Percentiles rank a stretch among this genome's conserved stretches.
These are phyloP conservation scores for Megaleporinus macrocephalus DNA, from an alignment of 2,113 vertebrate species.

Conservation along the genomic window DNA sequence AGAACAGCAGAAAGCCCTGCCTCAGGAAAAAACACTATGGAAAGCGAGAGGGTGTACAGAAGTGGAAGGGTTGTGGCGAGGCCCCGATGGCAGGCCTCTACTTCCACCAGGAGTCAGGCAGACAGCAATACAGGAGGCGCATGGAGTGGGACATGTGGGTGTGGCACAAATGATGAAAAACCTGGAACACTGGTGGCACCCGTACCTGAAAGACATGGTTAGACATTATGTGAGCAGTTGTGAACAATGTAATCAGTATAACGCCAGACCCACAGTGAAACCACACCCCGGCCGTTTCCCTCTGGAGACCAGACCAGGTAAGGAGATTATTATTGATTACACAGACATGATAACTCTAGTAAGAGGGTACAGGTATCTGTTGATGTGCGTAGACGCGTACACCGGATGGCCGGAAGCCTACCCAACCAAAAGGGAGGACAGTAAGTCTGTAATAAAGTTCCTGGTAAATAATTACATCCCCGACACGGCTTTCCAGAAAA, in stretches of 20 bases:
- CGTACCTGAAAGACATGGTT: background rate
- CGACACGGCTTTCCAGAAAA: background rate
- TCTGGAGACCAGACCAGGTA: too few relatives aligned
- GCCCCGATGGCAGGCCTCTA: background rate
- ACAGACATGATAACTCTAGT: too few relatives aligned
- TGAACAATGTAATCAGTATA: too few relatives aligned
- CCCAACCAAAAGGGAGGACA: background rate
- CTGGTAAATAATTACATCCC: background rate
- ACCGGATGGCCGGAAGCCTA: background rate
- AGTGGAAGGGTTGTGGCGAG: too few relatives aligned
- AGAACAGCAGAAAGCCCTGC: too few relatives aligned
- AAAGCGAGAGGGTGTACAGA: too few relatives aligned
- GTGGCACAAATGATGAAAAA: background rate
- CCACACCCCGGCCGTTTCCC: too few relatives aligned
- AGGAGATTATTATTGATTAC: background rate
- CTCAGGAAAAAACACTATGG: too few relatives aligned
- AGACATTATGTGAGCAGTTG: too few relatives aligned
- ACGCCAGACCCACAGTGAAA: too few relatives aligned
- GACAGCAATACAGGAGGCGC: background rate
- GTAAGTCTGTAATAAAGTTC: background rate
- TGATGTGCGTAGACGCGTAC: background rate
- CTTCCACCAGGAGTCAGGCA: too few relatives aligned
- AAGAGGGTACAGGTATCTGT: too few relatives aligned
- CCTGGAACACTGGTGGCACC: background rate
- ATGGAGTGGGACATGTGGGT: background rate